Percentiles rank a stretch among this genome's conserved stretches.
phyloP scores from a whole-genome alignment of 2,888 invertebrate species.

The Punctoribates punctum region DNA sequence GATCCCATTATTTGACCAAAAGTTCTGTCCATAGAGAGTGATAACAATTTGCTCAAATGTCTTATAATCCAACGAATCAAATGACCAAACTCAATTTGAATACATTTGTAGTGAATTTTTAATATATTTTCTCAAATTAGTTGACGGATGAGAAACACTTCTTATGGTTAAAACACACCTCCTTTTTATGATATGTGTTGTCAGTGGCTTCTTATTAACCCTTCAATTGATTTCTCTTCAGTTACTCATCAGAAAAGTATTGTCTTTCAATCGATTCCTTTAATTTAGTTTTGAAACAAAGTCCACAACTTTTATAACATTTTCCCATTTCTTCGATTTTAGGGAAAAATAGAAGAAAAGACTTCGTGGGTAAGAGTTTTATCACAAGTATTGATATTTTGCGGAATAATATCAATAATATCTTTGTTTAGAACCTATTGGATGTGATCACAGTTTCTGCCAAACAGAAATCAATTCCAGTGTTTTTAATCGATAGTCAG shows the following conservation, averaged over 20 bases:
- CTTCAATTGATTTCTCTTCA: conserved; percentile 45
- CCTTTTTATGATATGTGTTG: conserved; percentile 31
- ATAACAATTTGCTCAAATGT: too few species aligned
- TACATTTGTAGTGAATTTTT: too few species aligned
- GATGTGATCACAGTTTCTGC: conserved; percentile 38
- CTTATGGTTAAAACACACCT: conserved; percentile 43
- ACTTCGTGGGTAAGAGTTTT: conserved; percentile 43
- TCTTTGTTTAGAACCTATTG: conserved; percentile 32
- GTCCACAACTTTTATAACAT: too few species aligned
- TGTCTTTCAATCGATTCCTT: neutral
- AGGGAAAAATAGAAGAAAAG: conserved; percentile 43
- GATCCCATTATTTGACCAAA: too few species aligned
- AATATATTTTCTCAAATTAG: neutral
- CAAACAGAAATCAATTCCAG: conserved; percentile 43
- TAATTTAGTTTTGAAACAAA: too few species aligned
- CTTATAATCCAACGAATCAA: too few species aligned
- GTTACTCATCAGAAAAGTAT: conserved; percentile 41
- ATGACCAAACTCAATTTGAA: too few species aligned
- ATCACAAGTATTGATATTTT: too few species aligned
- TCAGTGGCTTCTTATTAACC: conserved; percentile 42
- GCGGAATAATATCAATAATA: too few species aligned
- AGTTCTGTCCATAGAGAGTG: too few species aligned
- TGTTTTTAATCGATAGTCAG: conserved; percentile 46
- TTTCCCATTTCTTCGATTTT: neutral
- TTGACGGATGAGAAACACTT: neutral